These are phyloP conservation scores for Ips typographus DNA, from an alignment of 1,140 invertebrate genomes.

Conservation along the genomic window DNA sequence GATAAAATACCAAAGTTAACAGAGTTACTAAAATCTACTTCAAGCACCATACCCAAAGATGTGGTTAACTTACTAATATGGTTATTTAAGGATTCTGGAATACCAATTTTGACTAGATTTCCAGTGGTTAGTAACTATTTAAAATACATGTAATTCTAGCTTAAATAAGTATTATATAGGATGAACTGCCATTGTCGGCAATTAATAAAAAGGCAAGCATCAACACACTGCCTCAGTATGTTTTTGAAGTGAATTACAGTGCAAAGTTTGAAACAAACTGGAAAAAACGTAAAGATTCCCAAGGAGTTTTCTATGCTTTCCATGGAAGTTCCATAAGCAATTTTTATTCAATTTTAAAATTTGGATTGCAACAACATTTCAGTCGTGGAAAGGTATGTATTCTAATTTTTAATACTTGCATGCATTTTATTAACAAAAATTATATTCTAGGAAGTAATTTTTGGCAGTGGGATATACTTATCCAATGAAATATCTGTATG, in stretches of 20 bases:
- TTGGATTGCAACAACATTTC: conserved; percentile 74
- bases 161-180: background rate
- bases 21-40: conserved; percentile 28
- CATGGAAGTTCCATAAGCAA: conserved; percentile 79
- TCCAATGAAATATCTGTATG: conserved; percentile 71
- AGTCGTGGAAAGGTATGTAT: conserved; percentile 51
- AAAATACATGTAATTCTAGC: background rate
- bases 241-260: conserved; percentile 63
- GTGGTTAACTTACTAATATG: conserved; percentile 37
- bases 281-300: conserved; percentile 57
- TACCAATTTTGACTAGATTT: conserved; percentile 30
- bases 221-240: conserved; percentile 59
- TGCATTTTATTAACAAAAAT: background rate
- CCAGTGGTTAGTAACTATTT: conserved; percentile 21
- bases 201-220: conserved; percentile 19
- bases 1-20: conserved; percentile 40
- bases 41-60: conserved; percentile 36
- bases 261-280: conserved; percentile 59
- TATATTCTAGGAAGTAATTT: conserved; percentile 62
- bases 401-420: background rate
- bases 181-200: conserved; percentile 18
- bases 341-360: conserved; percentile 78
- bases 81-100: conserved; percentile 39
- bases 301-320: conserved; percentile 68
- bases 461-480: conserved; percentile 76